Conservation (phyloP, 2,888 invertebrate species). For the Rhamphomyia laevipes region DNA sequence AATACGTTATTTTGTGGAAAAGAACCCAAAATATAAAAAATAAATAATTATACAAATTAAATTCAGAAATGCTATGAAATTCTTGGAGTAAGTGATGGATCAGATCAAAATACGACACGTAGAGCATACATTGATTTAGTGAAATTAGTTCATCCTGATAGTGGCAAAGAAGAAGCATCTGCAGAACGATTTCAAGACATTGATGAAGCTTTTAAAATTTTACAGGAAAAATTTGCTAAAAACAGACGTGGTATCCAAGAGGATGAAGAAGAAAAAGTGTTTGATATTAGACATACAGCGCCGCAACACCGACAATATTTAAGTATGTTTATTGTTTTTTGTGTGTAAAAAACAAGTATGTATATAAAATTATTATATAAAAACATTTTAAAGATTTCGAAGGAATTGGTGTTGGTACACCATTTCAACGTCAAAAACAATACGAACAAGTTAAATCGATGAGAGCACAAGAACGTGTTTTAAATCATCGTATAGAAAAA, state of each 20-base stretch:
- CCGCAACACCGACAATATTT: conserved; percentile 58
- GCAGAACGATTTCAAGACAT: conserved; percentile 61
- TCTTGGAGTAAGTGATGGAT: conserved; percentile 52
- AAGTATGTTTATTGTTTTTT: background rate
- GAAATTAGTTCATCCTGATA: conserved; percentile 78
- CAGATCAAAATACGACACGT: conserved; percentile 61
- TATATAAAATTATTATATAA: conserved; percentile 31
- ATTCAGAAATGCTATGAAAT: conserved; percentile 54
- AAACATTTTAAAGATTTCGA: conserved; percentile 39
- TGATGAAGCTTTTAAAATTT: conserved; percentile 60
- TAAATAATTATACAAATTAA: too few species aligned
- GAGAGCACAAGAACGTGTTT: conserved; percentile 48
- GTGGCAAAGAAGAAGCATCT: conserved; percentile 57
- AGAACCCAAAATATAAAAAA: too few species aligned
- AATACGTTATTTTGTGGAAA: too few species aligned
- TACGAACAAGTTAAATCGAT: conserved; percentile 56
- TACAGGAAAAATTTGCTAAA: conserved; percentile 55
- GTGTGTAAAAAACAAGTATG: too few species aligned
- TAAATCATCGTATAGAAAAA: conserved; percentile 52
- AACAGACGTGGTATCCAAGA: conserved; percentile 43
- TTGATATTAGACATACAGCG: conserved; percentile 68
- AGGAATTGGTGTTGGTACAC: conserved; percentile 68
- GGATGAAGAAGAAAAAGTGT: conserved; percentile 42
- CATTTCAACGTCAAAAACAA: conserved; percentile 65
- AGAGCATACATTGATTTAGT: conserved; percentile 62